phyloP scores from a whole-genome alignment of 2,888 invertebrate species.

The Tanytarsus gracilentus region DNA sequence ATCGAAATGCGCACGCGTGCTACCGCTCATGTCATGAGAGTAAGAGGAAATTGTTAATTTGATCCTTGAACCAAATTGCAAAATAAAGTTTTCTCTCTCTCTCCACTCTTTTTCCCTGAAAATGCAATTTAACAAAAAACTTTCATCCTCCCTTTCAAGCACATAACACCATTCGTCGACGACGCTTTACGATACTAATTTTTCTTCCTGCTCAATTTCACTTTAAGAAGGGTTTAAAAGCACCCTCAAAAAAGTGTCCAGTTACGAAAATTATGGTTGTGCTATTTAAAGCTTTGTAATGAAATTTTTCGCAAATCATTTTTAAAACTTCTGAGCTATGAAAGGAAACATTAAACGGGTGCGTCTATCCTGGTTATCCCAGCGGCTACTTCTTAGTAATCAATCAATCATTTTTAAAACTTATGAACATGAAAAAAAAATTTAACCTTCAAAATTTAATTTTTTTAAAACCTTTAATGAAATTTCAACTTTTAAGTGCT shows the following conservation, averaged over 20 bases:
- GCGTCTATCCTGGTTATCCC: no score
- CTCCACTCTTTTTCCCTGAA: background rate
- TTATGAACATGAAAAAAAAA: no score
- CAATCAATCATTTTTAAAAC: no score
- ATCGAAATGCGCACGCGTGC: background rate
- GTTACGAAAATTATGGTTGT: no score
- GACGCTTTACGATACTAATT: conserved; percentile 12
- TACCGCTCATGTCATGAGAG: background rate
- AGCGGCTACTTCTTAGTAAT: no score
- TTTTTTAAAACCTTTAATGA: no score
- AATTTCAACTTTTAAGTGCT: no score
- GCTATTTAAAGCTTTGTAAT: no score
- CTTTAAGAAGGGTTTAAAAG: background rate
- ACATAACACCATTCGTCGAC: conserved; percentile 1
- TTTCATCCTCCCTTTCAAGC: background rate
- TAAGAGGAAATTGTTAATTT: conserved; percentile 15
- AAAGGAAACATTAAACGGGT: no score
- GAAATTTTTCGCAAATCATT: no score
- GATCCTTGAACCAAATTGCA: conserved; percentile 25
- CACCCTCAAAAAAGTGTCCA: background rate
- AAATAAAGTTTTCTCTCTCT: conserved; percentile 3
- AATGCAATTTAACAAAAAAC: conserved; percentile 12
- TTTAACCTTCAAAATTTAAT: no score
- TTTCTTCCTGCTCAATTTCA: background rate
- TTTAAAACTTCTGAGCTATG: no score